These are phyloP conservation scores for Ochlodes sylvanus DNA, from an alignment of 2,888 invertebrate species.

Conservation along the genomic window DNA sequence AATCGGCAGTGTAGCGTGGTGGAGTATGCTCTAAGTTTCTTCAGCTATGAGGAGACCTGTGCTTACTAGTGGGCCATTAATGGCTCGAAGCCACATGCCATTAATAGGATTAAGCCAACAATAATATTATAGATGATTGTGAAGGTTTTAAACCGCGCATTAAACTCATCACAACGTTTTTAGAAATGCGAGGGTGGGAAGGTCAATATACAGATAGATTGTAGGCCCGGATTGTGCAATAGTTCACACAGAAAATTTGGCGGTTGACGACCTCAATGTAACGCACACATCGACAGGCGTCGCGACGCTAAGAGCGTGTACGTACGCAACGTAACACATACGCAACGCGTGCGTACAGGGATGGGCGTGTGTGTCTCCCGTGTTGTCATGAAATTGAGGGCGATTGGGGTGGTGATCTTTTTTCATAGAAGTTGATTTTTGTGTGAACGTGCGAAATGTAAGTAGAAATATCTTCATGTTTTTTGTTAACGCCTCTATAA, in stretches of 20 bases:
- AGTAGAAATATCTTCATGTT: no score
- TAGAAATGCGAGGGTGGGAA: conserved; percentile 34
- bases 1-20: no score
- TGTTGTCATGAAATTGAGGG: conserved; percentile 39
- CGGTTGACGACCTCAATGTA: conserved; percentile 56
- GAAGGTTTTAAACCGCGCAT: conserved; percentile 1
- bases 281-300: conserved; percentile 44
- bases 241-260: conserved; percentile 61
- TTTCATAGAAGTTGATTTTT: conserved; percentile 3
- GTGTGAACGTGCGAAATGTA: not conserved
- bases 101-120: no score
- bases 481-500: no score
- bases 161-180: not conserved
- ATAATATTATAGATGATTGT: not conserved
- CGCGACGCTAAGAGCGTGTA: conserved; percentile 46
- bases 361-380: conserved; percentile 43
- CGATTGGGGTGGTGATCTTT: conserved; percentile 34
- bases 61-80: no score
- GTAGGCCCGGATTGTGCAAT: conserved; percentile 54
- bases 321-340: conserved; percentile 45
- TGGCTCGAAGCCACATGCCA: no score
- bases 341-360: conserved; percentile 41
- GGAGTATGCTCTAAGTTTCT: no score
- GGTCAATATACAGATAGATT: conserved; percentile 24
- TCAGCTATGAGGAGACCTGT: no score